Base-by-base conservation (phyloP, 1,140 invertebrate genomes). In the Macrostomum lignano region DNA sequence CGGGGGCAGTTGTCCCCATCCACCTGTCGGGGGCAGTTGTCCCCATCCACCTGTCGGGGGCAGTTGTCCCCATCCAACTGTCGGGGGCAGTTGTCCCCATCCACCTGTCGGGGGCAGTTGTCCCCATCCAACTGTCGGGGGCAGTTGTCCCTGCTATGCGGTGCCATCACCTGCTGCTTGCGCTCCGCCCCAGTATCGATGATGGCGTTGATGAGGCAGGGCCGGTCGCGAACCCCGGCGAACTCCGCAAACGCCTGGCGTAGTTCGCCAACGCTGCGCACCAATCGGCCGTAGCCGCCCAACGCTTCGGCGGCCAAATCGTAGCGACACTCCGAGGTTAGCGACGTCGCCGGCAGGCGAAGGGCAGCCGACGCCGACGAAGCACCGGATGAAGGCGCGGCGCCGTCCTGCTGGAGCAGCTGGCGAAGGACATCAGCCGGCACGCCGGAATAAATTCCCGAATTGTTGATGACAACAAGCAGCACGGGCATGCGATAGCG, bases 381-480 rank as follows among this genome's bases (percentile, higher is more conserved):
- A 24, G 17, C 25, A 14, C 0, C 13, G 13, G 1, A 3, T 13
- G 17, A 13, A 36, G n/a, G n/a, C 10, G 17, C 6, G n/a, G 15
- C 9, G 21, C 10, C 7, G 9, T 14, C 15, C 31, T 21, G 10
- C 7, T 13, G 11, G 7, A 7, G 7, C 13, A 30, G 13, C 13
- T 13, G 7, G 7, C 23, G 7, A 14, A 13, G 7, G 29, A 30
- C 7, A 13, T 30, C 7, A 7, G 13, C 7, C 29, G 7, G 7
- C 7, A 86, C 60, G 9, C 82, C 81, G 28, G 69, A 67, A 48
- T 79, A 81, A 43, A 91, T 88, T 31, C 82, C 84, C 55, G 74
- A 81, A 59, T 94, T 94, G 58, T 93, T 94, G 1, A 94, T 67
- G 41, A 94, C 71, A 10, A 93, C 65, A 38, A 86, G 68, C 22